phyloP scores from a whole-genome alignment of 2,797 vertebrate species.

The Micrastur ruficollis region DNA sequence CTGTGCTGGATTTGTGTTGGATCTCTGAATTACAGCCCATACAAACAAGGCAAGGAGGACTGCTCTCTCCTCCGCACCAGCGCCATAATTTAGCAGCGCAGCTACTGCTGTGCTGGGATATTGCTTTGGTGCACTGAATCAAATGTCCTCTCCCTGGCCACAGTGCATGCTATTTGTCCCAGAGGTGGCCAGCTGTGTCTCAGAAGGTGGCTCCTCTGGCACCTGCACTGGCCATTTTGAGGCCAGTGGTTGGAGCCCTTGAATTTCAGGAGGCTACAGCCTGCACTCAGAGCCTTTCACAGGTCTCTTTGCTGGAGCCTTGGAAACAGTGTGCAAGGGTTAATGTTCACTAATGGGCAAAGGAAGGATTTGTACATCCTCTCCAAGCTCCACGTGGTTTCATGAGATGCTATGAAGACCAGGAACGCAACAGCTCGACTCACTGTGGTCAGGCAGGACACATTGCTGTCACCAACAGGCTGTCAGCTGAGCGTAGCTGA shows the following conservation, averaged over 20 bases:
- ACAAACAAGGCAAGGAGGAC: slow-evolving; percentile 20
- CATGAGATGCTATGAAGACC: neutral
- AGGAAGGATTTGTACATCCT: neutral
- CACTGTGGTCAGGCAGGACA: fast-evolving
- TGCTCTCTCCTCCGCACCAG: neutral
- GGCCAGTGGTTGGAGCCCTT: neutral
- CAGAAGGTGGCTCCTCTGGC: neutral
- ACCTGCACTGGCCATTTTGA: neutral
- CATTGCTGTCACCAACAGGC: neutral
- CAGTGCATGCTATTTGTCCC: neutral
- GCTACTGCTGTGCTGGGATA: neutral
- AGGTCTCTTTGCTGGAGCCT: neutral
- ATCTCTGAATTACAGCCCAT: slow-evolving; percentile 59
- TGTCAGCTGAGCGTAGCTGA: neutral
- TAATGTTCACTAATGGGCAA: neutral
- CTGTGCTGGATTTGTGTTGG: slow-evolving; percentile 59
- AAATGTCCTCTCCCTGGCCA: neutral
- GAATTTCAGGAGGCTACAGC: neutral
- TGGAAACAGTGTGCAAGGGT: neutral
- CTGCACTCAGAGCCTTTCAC: neutral
- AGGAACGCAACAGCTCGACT: neutral
- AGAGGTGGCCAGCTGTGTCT: neutral
- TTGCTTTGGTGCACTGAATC: neutral
- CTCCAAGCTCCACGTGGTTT: neutral
- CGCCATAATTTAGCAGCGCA: neutral